These are phyloP conservation scores for Autographa gamma DNA, from an alignment of 2,888 invertebrate species.

Conservation along the genomic window DNA sequence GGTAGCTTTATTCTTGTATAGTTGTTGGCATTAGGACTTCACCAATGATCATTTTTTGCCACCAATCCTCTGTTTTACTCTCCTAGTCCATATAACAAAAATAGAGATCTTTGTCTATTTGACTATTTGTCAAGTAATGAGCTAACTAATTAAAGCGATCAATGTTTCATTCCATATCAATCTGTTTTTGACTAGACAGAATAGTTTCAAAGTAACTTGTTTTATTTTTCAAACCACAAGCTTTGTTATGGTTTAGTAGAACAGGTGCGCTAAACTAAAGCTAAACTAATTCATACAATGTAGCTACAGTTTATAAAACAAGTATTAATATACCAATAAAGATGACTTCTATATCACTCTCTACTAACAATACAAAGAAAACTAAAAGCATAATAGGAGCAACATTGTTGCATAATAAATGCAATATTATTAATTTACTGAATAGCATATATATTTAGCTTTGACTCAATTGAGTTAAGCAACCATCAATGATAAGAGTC, in stretches of 20 bases:
- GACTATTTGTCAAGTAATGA: too few species aligned
- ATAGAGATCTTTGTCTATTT: too few species aligned
- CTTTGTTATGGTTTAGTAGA: conserved; percentile 5
- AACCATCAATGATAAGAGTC: conserved; percentile 15
- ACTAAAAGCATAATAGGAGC: too few species aligned
- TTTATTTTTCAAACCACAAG: conserved; percentile 10
- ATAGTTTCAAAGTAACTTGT: conserved; percentile 14
- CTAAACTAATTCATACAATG: conserved; percentile 31
- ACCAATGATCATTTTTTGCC: too few species aligned
- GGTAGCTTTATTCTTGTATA: not conserved
- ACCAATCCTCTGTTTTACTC: too few species aligned
- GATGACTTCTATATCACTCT: too few species aligned
- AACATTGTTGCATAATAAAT: too few species aligned
- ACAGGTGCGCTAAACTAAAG: conserved; percentile 5
- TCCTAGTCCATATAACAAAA: too few species aligned
- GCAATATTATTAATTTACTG: not conserved
- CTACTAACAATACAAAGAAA: too few species aligned
- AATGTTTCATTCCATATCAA: too few species aligned
- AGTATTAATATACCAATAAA: conserved; percentile 7
- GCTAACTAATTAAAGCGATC: too few species aligned
- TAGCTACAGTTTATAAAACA: conserved; percentile 11
- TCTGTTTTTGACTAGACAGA: not conserved
- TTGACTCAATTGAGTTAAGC: not conserved
- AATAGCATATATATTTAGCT: too few species aligned
- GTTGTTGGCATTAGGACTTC: not conserved